A percentile compares a stretch with the other conserved stretches of the same genome.
Conservation (phyloP, 2,888 invertebrate species). For the Oscheius sp. region DNA sequence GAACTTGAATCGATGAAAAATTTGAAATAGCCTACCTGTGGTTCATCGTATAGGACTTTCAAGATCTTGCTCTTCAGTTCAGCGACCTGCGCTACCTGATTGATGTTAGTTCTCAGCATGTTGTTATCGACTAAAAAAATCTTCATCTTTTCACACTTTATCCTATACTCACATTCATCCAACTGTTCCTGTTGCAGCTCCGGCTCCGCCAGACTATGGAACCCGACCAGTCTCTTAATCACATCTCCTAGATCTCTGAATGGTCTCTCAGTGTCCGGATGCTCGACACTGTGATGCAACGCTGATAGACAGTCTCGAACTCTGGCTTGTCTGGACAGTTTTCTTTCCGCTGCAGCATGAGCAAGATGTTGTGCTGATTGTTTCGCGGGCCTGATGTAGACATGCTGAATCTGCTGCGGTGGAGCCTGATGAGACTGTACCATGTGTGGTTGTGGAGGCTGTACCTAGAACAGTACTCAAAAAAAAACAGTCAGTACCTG, state of each 20-base stretch:
- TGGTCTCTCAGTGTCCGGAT: conserved; percentile 40
- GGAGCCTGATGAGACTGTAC: not conserved
- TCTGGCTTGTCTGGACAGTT: not conserved
- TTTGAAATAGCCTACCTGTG: conserved; percentile 31
- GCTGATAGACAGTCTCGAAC: conserved; percentile 32
- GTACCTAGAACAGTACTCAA: not conserved
- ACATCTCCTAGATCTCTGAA: conserved; percentile 44
- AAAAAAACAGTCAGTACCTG: not conserved
- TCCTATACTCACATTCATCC: conserved; percentile 45
- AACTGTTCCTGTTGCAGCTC: conserved; percentile 40
- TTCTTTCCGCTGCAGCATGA: conserved; percentile 6
- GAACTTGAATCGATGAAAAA: no score
- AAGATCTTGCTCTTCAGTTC: conserved; percentile 33
- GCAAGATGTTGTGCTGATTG: not conserved
- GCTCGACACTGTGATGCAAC: conserved; percentile 24
- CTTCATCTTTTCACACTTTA: not conserved
- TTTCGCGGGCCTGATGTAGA: not conserved
- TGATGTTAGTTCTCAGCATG: conserved; percentile 31
- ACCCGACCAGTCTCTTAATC: conserved; percentile 46
- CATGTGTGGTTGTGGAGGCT: not conserved
- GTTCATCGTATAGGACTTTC: conserved; percentile 39
- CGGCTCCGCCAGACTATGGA: conserved; percentile 36
- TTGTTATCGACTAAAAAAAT: conserved; percentile 45
- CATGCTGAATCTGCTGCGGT: not conserved
- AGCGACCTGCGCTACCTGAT: conserved; percentile 5